Conservation (phyloP, 1,140 invertebrate genomes). For the Triops cancriformis region DNA sequence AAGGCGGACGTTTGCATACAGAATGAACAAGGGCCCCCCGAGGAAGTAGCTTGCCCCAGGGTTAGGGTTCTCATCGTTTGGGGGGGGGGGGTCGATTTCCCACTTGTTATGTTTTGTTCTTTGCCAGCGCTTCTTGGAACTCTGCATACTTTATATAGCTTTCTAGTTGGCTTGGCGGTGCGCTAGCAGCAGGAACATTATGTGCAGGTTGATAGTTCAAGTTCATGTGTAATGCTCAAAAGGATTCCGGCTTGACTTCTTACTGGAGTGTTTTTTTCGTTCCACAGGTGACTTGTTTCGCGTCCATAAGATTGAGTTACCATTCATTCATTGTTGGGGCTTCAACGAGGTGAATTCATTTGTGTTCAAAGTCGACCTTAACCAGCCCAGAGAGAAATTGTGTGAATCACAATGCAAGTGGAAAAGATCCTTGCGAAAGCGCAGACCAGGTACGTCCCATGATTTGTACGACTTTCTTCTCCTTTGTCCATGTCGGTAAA, state of each 20-base stretch:
- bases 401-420: constrained; percentile 21
- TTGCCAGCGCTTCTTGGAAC: too few species aligned
- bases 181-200: too few species aligned
- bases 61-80: background rate
- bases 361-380: background rate
- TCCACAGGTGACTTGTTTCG: too few species aligned
- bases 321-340: background rate
- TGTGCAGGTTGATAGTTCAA: too few species aligned
- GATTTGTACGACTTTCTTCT: background rate
- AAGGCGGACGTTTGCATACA: background rate
- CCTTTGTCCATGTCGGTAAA: constrained; percentile 1
- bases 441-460: constrained; percentile 23
- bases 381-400: too few species aligned
- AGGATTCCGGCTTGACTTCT: too few species aligned
- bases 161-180: too few species aligned
- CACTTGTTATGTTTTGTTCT: background rate
- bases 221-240: too few species aligned
- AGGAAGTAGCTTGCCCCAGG: background rate
- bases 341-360: background rate
- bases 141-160: too few species aligned
- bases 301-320: too few species aligned
- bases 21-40: background rate
- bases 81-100: background rate
- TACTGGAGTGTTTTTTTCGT: too few species aligned
- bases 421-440: constrained; percentile 26